Base-by-base conservation (phyloP, 2,888 invertebrate genomes). In the Thumatha senex region DNA sequence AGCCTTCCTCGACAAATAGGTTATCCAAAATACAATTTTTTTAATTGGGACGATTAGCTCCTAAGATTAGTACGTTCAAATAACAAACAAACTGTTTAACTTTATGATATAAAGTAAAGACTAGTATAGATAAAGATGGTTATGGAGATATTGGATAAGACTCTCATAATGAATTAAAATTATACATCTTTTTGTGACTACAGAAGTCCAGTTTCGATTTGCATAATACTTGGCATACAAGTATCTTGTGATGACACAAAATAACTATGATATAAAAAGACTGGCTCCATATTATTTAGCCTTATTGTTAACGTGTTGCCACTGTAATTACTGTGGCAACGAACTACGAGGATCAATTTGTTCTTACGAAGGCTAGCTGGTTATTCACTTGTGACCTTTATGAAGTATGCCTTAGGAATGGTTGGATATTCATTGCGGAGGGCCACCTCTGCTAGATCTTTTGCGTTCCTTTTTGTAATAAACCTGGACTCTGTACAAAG, bases 371-470 rank as follows among this genome's bases (percentile, higher is more conserved):
- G 76, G 77, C 75, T 78, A 63, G 63, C 68, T 81, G 88, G 86
- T 84, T 89, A 70, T 88, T 89, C 82, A 87, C 89, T 70, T 64
- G 64, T 88, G 86, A 86, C 89, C 89, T 90, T 90, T 89, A 84
- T 69, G 75, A 75, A 81, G 80, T 24, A 78, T 72, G 72, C 77
- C 67, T 61, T 60, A 67, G 75, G 76, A 74, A 72, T 75, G 65
- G 71, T 64, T 63, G 67, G 72, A 77, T 73, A 69, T 72, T 67
- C 70, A 63, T 63, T 51, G 33, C 30, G 42, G 7, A 38, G 46
- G 31, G 30, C 36, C 36, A 14, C 31, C 14, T 8, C 24, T 10
- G 30, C 29, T 4, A 36, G 36, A 14, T 12, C n/a, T 11, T 29
- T 14, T 24, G 24, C 24, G 12, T 10, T 29, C 41, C 53, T 54